Evolutionary conservation across 64 coral and sea anemone species (phyloP).

Genomic region (Stylophora pistillata): DNA sequence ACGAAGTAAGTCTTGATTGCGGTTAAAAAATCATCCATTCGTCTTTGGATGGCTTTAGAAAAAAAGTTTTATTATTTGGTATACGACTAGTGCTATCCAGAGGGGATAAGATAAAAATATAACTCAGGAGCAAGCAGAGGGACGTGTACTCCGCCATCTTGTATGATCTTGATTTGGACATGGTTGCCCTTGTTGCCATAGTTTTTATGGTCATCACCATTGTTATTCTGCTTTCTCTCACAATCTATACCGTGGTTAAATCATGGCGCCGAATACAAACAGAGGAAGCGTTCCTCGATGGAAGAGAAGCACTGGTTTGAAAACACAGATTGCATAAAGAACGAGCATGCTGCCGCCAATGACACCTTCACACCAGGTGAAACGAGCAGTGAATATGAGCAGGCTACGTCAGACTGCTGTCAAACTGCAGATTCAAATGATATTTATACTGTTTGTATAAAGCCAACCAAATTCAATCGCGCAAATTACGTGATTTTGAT

Average conservation of each 20-base stretch:
- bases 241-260: slow-evolving; percentile 9
- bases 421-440: background rate
- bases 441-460: background rate
- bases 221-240: slow-evolving; percentile 27
- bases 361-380: background rate
- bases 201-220: background rate
- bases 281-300: background rate
- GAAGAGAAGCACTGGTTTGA: background rate
- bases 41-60: slow-evolving; percentile 16
- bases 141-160: too few species aligned
- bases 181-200: background rate
- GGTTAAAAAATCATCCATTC: slow-evolving; percentile 1
- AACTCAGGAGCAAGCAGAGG: too few species aligned
- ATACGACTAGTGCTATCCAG: too few species aligned
- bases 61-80: too few species aligned
- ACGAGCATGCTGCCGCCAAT: background rate
- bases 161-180: too few species aligned
- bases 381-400: background rate
- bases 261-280: background rate
- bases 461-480: too few species aligned
- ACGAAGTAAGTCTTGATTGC: slow-evolving; percentile 4
- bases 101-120: too few species aligned
- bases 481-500: too few species aligned
- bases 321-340: background rate
- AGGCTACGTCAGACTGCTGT: background rate